These are phyloP conservation scores for Germaria angustata DNA, from an alignment of 2,888 invertebrate species.

Conservation along the genomic window DNA sequence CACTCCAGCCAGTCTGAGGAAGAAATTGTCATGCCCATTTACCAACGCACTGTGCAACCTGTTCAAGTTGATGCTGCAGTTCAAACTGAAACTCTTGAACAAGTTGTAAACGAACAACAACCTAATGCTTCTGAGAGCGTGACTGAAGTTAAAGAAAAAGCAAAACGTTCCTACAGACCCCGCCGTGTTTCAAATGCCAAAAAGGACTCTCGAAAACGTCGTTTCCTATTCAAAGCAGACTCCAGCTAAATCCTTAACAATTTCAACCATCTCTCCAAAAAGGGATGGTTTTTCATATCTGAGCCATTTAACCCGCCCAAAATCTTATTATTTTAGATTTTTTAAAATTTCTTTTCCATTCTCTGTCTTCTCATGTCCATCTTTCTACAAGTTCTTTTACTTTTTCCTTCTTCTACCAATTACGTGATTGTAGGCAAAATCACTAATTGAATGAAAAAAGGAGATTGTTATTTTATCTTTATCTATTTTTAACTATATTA, in stretches of 20 bases:
- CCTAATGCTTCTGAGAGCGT: slow-evolving; percentile 54
- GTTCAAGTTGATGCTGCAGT: slow-evolving; percentile 19
- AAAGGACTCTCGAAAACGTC: slow-evolving; percentile 81
- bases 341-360: slow-evolving; percentile 43
- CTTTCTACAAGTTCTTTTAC: neutral
- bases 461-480: slow-evolving; percentile 5
- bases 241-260: slow-evolving; percentile 73
- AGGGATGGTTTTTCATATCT: slow-evolving; percentile 53
- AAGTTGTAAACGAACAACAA: neutral
- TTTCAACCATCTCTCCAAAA: slow-evolving; percentile 35
- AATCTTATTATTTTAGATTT: slow-evolving; percentile 67
- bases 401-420: slow-evolving; percentile 4
- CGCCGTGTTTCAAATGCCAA: slow-evolving; percentile 78
- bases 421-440: neutral
- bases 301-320: slow-evolving; percentile 67
- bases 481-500: slow-evolving; percentile 7
- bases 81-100: slow-evolving; percentile 17
- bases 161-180: slow-evolving; percentile 79
- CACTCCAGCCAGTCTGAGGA: slow-evolving; percentile 62
- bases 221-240: slow-evolving; percentile 79
- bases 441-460: slow-evolving; percentile 2
- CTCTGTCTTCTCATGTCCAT: neutral
- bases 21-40: slow-evolving; percentile 65
- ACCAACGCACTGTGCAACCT: slow-evolving; percentile 47
- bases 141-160: slow-evolving; percentile 70